Conservation (phyloP, 2,888 invertebrate genomes). For the Rhamphomyia laevipes region DNA sequence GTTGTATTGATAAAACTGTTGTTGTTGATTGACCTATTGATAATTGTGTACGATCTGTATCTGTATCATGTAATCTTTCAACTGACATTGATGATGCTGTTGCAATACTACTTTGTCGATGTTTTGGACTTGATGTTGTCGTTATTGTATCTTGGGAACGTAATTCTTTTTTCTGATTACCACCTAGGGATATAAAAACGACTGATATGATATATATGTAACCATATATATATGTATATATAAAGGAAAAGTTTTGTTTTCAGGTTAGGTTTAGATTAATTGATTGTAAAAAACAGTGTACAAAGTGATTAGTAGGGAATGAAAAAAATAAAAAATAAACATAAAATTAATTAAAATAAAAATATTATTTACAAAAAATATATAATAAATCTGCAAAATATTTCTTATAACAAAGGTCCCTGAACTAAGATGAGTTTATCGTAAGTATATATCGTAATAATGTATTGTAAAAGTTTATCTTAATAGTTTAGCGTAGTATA, state of each 20-base stretch:
- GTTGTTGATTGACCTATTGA: constrained; percentile 16
- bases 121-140: constrained; percentile 40
- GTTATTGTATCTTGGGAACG: constrained; percentile 33
- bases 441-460: too few species aligned
- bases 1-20: constrained; percentile 26
- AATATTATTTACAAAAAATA: constrained; percentile 10
- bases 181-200: constrained; percentile 26
- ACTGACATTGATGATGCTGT: constrained; percentile 26
- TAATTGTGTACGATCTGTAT: constrained; percentile 21
- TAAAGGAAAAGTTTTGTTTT: constrained; percentile 7
- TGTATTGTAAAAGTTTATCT: too few species aligned
- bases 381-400: too few species aligned
- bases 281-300: constrained; percentile 3
- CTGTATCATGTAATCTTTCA: constrained; percentile 22
- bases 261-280: neutral
- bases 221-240: too few species aligned
- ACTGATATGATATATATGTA: constrained; percentile 23
- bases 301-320: constrained; percentile 20
- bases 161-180: constrained; percentile 36
- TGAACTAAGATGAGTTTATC: too few species aligned
- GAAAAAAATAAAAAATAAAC: constrained; percentile 25
- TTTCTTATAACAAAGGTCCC: too few species aligned
- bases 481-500: too few species aligned
- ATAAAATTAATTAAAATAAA: constrained; percentile 18
- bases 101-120: constrained; percentile 34